Base-by-base conservation (phyloP, 2,888 invertebrate species). In the Agrilus mali region DNA sequence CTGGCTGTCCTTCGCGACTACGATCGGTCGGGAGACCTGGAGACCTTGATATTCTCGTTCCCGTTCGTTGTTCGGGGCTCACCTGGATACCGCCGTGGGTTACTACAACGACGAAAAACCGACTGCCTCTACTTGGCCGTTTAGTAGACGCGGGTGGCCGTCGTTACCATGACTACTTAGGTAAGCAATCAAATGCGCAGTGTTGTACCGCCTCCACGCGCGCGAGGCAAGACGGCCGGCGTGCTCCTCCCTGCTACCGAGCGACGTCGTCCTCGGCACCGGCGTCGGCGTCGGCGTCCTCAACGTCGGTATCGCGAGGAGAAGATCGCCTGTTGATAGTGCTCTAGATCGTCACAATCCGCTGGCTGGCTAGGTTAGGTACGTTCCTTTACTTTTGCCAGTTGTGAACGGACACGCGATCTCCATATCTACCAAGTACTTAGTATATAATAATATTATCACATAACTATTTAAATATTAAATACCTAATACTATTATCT, bases 251-350 rank as follows among this genome's bases (percentile, higher is more conserved):
- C 59, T 54, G 55, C 54, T 56, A 53, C 27, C 27, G 27, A 22
- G 7, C 22, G 17, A 20, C 20, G 20, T 6, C 55, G 58, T 58
- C 60, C 55, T 54, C 56, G 53, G 52, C 57, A 7, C 5, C 20
- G 27, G 27, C 6, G 7, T 7, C 22, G 22, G 22, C 22, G 6
- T 22, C 27, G 27, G 27, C 27, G 27, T 27, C 27, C 22, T 22
- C 22, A 7, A 7, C 22, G 22, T 22, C 3, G 22, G 10, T 27
- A 27, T 27, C 59, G 55, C 60, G 58, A 58, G 56, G 27, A 27
- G 27, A 27, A 27, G 27, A 59, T 61, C 62, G 67, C 67, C 67
- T 68, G 67, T 68, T 68, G 67, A 66, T 68, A 66, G 65, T 66
- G 55, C 57, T 61, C 56, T 63, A 58, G 57, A 60, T 58, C 53